Percentiles rank a stretch among this genome's conserved stretches.
phyloP scores from a whole-genome alignment of 2,888 invertebrate species.

The Gryllus longicercus region DNA sequence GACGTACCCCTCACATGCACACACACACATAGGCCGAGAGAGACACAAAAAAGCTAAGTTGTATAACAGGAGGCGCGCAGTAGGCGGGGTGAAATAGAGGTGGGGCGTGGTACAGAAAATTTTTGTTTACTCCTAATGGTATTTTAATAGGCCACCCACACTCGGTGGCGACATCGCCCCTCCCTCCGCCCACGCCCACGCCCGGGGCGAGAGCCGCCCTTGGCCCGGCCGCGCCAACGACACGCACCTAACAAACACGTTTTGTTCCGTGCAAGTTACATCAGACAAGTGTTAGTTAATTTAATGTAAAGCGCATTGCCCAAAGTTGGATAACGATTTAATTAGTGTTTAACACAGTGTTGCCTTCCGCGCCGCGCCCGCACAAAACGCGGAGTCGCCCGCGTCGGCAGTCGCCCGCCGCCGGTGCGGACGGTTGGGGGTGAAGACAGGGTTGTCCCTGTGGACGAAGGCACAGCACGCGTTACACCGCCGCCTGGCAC shows the following conservation, averaged over 20 bases:
- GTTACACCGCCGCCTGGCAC: too few relatives aligned
- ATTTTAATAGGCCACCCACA: constrained; percentile 9
- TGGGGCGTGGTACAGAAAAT: not conserved
- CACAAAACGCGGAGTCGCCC: not conserved
- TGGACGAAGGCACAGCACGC: too few relatives aligned
- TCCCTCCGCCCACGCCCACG: too few relatives aligned
- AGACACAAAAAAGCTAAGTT: not conserved
- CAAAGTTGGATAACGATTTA: constrained; percentile 9
- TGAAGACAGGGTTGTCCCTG: too few relatives aligned
- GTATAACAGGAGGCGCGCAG: not conserved
- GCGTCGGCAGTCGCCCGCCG: not conserved
- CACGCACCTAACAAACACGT: too few relatives aligned
- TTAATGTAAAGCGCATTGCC: not conserved
- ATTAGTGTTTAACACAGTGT: not conserved
- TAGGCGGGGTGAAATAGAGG: not conserved
- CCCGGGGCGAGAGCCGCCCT: too few relatives aligned
- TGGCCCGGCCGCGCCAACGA: too few relatives aligned
- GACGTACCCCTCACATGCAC: not conserved
- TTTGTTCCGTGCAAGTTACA: too few relatives aligned
- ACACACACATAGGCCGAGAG: not conserved
- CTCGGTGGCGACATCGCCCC: not conserved
- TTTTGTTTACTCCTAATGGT: not conserved
- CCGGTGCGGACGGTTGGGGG: not conserved
- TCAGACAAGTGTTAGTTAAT: too few relatives aligned
- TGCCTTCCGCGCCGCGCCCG: not conserved